These are phyloP conservation scores for Bombus ignitus DNA, from an alignment of 1,140 invertebrate genomes.

Conservation along the genomic window DNA sequence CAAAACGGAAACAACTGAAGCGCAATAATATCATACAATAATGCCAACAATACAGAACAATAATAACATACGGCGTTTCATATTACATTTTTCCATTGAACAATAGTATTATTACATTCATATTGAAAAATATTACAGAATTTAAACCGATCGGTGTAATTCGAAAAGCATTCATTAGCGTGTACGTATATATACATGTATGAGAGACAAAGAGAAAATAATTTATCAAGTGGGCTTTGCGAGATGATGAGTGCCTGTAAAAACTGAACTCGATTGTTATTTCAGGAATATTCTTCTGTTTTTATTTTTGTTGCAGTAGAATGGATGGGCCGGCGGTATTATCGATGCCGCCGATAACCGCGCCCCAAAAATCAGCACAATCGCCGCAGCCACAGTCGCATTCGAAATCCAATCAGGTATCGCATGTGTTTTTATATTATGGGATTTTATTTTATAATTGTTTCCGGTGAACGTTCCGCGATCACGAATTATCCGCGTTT, in stretches of 20 bases:
- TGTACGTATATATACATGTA: too few species aligned
- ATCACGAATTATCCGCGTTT: background rate
- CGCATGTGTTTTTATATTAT: conserved; percentile 2
- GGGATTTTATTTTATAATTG: conserved; percentile 9
- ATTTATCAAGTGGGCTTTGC: background rate
- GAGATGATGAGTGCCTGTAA: conserved; percentile 15
- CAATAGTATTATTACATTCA: background rate
- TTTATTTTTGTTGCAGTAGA: conserved; percentile 56
- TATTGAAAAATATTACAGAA: background rate
- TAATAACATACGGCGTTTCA: background rate
- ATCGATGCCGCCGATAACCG: conserved; percentile 71
- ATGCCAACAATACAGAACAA: background rate
- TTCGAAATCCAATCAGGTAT: conserved; percentile 79
- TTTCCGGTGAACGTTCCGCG: background rate
- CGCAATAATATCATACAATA: background rate
- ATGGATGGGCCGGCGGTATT: conserved; percentile 78
- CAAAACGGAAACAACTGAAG: background rate
- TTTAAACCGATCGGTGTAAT: conserved; percentile 18
- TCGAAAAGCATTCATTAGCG: conserved; percentile 25
- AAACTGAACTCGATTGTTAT: conserved; percentile 1
- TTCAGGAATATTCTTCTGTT: background rate
- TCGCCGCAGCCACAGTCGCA: conserved; percentile 75
- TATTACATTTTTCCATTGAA: conserved; percentile 36
- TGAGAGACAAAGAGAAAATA: background rate
- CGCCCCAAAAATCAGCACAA: conserved; percentile 72